Evolutionary conservation across 35 echinoderm and acorn worm species (phyloP).

Genomic region (Ophioderma brevispina): DNA sequence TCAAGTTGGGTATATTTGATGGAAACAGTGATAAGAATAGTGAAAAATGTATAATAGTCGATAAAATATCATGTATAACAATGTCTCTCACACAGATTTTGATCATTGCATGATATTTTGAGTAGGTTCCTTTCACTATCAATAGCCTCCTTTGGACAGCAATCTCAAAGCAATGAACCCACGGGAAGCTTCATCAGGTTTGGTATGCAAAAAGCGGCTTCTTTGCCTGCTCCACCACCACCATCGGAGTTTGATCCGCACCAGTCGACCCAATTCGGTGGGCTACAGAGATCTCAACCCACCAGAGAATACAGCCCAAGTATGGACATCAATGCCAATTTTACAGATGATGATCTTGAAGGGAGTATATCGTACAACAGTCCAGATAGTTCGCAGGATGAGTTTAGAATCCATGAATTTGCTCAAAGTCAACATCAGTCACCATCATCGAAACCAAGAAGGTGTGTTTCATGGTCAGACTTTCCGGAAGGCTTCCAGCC

Average conservation of each 20-base stretch:
- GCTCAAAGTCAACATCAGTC: too few relatives aligned
- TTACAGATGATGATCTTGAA: constrained; percentile 13
- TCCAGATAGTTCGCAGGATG: not conserved
- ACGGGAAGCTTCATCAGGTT: not conserved
- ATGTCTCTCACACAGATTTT: too few relatives aligned
- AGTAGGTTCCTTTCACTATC: too few relatives aligned
- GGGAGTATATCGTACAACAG: not conserved
- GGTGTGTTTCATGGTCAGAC: not conserved
- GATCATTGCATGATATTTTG: too few relatives aligned
- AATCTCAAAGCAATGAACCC: too few relatives aligned
- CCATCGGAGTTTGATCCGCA: not conserved
- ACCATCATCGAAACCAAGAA: not conserved
- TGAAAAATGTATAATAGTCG: too few relatives aligned
- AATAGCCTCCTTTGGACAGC: too few relatives aligned
- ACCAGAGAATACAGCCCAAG: not conserved
- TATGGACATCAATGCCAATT: constrained; percentile 48
- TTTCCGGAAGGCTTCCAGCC: not conserved
- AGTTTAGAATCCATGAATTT: not conserved
- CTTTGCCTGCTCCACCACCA: not conserved
- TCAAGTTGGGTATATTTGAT: too few relatives aligned
- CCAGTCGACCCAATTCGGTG: not conserved
- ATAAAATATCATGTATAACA: too few relatives aligned
- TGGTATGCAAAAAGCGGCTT: not conserved
- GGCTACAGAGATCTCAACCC: not conserved
- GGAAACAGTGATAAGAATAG: too few relatives aligned